These are phyloP conservation scores for Agapostemon virescens DNA, from an alignment of 2,888 invertebrate species.

Conservation along the genomic window DNA sequence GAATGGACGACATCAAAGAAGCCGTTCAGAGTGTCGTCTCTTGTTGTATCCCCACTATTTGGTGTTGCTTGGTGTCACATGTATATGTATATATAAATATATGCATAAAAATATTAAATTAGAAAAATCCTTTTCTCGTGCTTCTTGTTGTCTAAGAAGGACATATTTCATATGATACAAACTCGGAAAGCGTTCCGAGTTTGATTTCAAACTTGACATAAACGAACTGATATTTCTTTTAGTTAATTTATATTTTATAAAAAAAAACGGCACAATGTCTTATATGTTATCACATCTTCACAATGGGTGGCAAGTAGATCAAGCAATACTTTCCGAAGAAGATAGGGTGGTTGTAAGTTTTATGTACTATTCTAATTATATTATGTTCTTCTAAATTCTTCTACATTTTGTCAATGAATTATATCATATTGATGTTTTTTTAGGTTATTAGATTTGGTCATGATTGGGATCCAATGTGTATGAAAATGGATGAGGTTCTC, in stretches of 20 bases:
- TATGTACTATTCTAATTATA: too few relatives aligned
- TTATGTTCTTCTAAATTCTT: neutral
- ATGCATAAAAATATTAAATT: neutral
- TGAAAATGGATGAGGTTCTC: conserved; percentile 99
- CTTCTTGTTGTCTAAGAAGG: neutral
- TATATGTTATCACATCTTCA: conserved; percentile 99
- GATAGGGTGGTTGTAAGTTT: conserved; percentile 96
- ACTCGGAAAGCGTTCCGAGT: neutral
- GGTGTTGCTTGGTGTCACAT: neutral
- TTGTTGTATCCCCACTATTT: too few relatives aligned
- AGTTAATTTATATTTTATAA: conserved; percentile 6
- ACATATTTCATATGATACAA: neutral
- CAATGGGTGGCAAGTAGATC: conserved; percentile 99
- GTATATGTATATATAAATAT: neutral
- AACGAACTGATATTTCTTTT: conserved; percentile 4
- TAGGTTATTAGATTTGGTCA: conserved; percentile 98
- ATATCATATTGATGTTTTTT: conserved; percentile 47
- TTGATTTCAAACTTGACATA: neutral
- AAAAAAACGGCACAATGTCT: conserved; percentile 87
- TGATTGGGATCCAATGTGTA: conserved; percentile 99
- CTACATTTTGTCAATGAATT: neutral
- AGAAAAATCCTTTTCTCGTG: neutral
- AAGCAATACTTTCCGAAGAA: conserved; percentile 99
- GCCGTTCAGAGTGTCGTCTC: too few relatives aligned
- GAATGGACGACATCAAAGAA: too few relatives aligned